A percentile compares a stretch with the other conserved stretches of the same genome.
phyloP scores from a whole-genome alignment of 2,888 invertebrate species.

The Pemphredon lugubris region DNA sequence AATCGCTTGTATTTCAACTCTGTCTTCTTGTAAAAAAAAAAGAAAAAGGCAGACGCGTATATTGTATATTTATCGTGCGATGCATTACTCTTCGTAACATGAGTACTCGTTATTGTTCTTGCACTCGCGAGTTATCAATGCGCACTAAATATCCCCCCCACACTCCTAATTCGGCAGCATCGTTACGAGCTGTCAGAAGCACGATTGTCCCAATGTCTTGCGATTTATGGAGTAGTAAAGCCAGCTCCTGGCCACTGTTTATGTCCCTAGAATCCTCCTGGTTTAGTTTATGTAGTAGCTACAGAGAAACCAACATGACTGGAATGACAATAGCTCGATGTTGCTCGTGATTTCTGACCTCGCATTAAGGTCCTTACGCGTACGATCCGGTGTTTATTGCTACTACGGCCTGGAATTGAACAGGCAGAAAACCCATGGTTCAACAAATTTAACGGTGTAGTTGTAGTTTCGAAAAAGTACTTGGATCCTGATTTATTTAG shows the following conservation, averaged over 20 bases:
- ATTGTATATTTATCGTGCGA: no score
- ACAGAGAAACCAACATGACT: conserved; percentile 17
- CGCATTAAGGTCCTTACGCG: background rate
- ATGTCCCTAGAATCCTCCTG: conserved; percentile 22
- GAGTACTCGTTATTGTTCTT: no score
- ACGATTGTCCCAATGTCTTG: conserved; percentile 41
- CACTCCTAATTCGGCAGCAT: conserved; percentile 27
- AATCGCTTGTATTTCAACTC: no score
- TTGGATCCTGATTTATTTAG: no score
- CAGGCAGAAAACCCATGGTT: no score
- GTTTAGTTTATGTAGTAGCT: conserved; percentile 34
- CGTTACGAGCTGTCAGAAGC: conserved; percentile 32
- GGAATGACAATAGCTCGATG: conserved; percentile 29
- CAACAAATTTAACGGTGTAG: no score
- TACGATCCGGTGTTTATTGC: background rate
- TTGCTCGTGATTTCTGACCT: conserved; percentile 25
- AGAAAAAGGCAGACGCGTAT: no score
- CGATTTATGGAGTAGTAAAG: conserved; percentile 58
- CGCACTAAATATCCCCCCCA: conserved; percentile 31
- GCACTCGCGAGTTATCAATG: conserved; percentile 10
- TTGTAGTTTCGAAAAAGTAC: no score
- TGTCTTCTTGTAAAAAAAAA: no score
- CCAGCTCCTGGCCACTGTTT: conserved; percentile 38
- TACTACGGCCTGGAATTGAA: no score
- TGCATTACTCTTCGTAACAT: no score